Evolutionary conservation across 2,888 invertebrate genomes (phyloP).

Genomic region (Sinopyrophorus schimmeli): DNA sequence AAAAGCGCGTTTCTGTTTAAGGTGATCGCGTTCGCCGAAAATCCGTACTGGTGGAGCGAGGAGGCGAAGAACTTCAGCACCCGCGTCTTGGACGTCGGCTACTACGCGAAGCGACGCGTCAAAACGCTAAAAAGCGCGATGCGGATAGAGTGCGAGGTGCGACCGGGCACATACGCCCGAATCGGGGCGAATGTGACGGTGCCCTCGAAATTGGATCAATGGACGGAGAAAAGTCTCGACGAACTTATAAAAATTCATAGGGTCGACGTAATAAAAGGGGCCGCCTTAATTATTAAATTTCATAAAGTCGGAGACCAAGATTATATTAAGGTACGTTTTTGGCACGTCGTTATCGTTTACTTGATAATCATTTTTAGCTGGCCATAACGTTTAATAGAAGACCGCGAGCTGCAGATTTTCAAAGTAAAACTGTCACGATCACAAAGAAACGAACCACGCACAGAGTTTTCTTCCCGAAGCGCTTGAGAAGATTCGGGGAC

Average conservation of each 20-base stretch:
- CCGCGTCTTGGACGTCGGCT: slow-evolving; percentile 2
- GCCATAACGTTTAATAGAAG: slow-evolving; percentile 16
- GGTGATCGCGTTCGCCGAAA: neutral
- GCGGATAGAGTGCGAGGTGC: too few species aligned
- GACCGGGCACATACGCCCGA: too few species aligned
- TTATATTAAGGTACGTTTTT: too few species aligned
- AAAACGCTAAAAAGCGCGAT: too few species aligned
- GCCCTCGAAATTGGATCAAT: slow-evolving; percentile 4
- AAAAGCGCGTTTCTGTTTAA: neutral
- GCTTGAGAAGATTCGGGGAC: slow-evolving; percentile 7
- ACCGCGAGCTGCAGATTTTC: slow-evolving; percentile 9
- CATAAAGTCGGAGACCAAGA: neutral
- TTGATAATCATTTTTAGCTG: too few species aligned
- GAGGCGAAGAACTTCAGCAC: neutral
- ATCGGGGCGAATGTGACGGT: neutral
- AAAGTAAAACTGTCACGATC: neutral
- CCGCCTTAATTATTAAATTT: slow-evolving; percentile 5
- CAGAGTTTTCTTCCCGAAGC: neutral
- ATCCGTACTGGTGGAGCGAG: slow-evolving; percentile 16
- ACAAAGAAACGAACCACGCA: neutral
- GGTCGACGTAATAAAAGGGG: slow-evolving; percentile 3
- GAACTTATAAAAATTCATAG: slow-evolving; percentile 14
- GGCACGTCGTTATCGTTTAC: too few species aligned
- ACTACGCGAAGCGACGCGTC: slow-evolving; percentile 1
- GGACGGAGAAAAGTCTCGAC: neutral